Conservation (phyloP, 2,797 vertebrate species). For the Microctenopoma steveboyesi region DNA sequence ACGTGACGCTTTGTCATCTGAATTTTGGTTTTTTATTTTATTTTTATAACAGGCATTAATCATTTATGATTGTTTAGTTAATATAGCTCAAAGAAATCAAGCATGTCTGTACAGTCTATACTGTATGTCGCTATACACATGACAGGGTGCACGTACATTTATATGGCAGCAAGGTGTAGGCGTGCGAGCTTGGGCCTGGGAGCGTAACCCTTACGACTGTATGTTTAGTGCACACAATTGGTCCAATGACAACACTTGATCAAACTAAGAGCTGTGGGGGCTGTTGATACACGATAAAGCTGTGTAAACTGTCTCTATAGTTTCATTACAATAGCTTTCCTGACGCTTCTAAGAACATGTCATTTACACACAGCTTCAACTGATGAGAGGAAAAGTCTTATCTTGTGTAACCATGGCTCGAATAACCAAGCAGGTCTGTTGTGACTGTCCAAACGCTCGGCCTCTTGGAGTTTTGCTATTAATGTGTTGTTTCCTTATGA, state of each 20-base stretch:
- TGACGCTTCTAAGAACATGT: constrained; percentile 2
- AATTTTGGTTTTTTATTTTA: too few relatives aligned
- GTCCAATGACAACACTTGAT: constrained; percentile 20
- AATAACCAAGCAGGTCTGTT: constrained; percentile 13
- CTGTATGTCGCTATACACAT: neutral
- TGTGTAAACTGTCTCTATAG: constrained; percentile 31
- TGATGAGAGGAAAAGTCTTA: constrained; percentile 36
- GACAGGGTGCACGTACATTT: constrained; percentile 2
- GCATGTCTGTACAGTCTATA: neutral
- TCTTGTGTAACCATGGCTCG: constrained; percentile 43
- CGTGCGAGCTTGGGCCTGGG: neutral
- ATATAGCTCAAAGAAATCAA: constrained; percentile 20
- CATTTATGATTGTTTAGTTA: constrained; percentile 9
- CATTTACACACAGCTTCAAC: constrained; percentile 13
- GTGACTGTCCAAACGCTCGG: neutral
- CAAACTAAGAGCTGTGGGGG: constrained; percentile 42
- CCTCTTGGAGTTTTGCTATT: constrained; percentile 21
- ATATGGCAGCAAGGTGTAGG: constrained; percentile 4
- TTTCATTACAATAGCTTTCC: constrained; percentile 40
- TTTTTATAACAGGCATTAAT: constrained; percentile 8
- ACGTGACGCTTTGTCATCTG: neutral
- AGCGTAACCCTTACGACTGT: neutral
- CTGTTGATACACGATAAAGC: constrained; percentile 51
- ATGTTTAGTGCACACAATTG: constrained; percentile 18
- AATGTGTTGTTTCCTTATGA: constrained; percentile 56